phyloP scores from a whole-genome alignment of 2,113 vertebrate genomes.

The Polypterus bichir region DNA sequence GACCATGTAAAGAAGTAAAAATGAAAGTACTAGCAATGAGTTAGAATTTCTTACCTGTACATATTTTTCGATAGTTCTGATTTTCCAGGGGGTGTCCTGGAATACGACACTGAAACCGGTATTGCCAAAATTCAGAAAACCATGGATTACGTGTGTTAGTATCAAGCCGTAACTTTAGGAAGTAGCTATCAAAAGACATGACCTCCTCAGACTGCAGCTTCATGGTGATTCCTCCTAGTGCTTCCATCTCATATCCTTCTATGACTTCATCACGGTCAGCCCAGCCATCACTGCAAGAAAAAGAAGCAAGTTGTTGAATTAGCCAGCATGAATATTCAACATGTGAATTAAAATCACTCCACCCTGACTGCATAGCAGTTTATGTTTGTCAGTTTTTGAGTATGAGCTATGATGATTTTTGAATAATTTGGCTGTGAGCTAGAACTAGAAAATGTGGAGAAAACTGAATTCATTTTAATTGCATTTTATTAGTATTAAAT shows the following conservation, averaged over 20 bases:
- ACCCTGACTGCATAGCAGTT: too few species aligned
- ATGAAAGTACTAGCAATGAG: not conserved
- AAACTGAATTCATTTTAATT: too few species aligned
- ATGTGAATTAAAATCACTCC: too few species aligned
- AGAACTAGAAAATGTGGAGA: too few species aligned
- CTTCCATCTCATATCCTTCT: slow-evolving; percentile 87
- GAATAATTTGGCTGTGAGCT: too few species aligned
- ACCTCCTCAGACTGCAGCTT: slow-evolving; percentile 89
- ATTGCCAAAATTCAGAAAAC: slow-evolving; percentile 97
- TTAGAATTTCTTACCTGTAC: slow-evolving; percentile 62
- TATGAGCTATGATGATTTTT: too few species aligned
- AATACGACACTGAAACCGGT: slow-evolving; percentile 90
- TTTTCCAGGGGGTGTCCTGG: slow-evolving; percentile 78
- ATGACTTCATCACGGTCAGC: slow-evolving; percentile 96
- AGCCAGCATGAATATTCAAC: too few species aligned
- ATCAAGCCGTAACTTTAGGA: slow-evolving; percentile 78
- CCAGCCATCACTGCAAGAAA: slow-evolving; percentile 78
- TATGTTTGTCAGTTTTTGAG: too few species aligned
- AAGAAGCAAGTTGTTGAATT: not conserved
- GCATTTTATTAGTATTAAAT: too few species aligned
- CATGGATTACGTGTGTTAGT: slow-evolving; percentile 88
- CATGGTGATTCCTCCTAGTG: slow-evolving; percentile 92
- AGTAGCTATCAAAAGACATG: slow-evolving; percentile 84
- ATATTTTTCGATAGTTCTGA: slow-evolving; percentile 79
- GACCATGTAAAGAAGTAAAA: too few species aligned